Conservation (phyloP, 2,797 vertebrate genomes). For the Manis crassicaudata region DNA sequence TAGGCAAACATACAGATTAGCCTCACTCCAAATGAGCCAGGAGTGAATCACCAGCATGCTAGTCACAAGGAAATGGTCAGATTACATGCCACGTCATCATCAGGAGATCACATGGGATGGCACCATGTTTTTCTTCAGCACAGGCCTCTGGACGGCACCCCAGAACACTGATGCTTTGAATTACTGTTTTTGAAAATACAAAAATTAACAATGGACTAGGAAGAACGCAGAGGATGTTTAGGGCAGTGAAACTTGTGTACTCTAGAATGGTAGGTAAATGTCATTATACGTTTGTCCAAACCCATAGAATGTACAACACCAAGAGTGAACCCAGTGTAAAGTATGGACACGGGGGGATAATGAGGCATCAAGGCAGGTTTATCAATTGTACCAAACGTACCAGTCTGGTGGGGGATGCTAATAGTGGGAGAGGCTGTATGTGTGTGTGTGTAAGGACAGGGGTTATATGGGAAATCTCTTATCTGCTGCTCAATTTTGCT, state of each 20-base stretch:
- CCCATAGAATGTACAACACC: neutral
- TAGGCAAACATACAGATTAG: neutral
- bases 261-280: neutral
- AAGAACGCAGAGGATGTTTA: neutral
- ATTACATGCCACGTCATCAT: neutral
- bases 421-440: neutral
- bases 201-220: neutral
- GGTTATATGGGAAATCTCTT: neutral
- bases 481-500: neutral
- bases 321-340: neutral
- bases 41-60: neutral
- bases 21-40: no score
- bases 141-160: neutral
- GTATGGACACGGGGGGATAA: neutral
- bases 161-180: neutral
- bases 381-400: neutral
- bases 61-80: neutral
- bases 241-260: neutral
- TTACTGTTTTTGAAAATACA: neutral
- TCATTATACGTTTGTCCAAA: neutral
- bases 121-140: neutral
- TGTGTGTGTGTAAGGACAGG: neutral
- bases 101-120: neutral
- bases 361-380: neutral
- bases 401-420: neutral